These are phyloP conservation scores for Noctua janthe DNA, from an alignment of 2,888 invertebrate genomes.

Conservation along the genomic window DNA sequence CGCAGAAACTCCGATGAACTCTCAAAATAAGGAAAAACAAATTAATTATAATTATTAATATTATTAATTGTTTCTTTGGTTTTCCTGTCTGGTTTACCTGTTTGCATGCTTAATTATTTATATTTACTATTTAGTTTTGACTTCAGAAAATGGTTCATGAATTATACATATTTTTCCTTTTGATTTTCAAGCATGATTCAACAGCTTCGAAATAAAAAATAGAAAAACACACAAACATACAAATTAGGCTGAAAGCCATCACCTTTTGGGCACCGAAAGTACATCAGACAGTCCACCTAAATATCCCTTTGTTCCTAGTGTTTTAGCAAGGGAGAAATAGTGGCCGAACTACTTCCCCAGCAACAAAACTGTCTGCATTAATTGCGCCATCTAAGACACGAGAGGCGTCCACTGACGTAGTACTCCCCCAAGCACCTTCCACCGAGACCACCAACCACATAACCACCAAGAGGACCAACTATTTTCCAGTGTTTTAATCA, in stretches of 20 bases:
- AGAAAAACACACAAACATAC: not conserved
- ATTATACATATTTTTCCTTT: not conserved
- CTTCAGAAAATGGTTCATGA: not conserved
- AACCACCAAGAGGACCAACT: not conserved
- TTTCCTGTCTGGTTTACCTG: not conserved
- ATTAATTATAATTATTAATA: not conserved
- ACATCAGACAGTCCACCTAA: not conserved
- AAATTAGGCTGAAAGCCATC: not conserved
- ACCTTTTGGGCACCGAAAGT: not conserved
- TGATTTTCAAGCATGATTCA: not conserved
- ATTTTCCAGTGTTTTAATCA: not conserved
- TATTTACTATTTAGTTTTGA: constrained; percentile 9
- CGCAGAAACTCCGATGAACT: not conserved
- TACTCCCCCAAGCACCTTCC: not conserved
- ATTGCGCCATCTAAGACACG: not conserved
- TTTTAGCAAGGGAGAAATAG: not conserved
- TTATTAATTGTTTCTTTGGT: not conserved
- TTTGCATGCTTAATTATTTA: not conserved
- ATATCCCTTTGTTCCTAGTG: not conserved
- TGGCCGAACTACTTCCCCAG: not conserved
- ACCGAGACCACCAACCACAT: not conserved
- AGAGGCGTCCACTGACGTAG: too few species aligned
- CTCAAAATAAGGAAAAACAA: constrained; percentile 27
- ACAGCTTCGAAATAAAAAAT: not conserved
- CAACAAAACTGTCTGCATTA: not conserved